Conservation (phyloP, 2,888 invertebrate genomes). For the Mythimna albipuncta region DNA sequence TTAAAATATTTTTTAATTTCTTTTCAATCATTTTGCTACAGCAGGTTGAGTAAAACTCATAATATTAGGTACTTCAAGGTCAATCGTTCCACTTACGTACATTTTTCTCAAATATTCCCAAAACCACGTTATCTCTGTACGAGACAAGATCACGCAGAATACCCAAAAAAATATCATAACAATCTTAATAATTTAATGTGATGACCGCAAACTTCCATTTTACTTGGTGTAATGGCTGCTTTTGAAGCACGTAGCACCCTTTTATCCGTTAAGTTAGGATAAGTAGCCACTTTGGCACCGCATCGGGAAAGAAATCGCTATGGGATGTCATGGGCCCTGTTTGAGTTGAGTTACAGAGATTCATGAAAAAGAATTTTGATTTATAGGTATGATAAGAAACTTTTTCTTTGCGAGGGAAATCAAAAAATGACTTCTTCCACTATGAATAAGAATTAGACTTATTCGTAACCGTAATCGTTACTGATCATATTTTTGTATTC, state of each 20-base stretch:
- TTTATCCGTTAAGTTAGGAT: conserved; percentile 35
- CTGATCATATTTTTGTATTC: no score
- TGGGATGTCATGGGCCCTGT: not conserved
- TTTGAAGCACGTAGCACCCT: conserved; percentile 48
- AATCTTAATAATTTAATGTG: conserved; percentile 48
- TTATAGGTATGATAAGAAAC: not conserved
- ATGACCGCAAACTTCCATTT: conserved; percentile 37
- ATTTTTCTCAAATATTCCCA: not conserved
- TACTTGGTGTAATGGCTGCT: conserved; percentile 36
- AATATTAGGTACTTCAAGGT: not conserved
- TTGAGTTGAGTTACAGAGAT: not conserved
- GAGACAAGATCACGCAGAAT: conserved; percentile 12
- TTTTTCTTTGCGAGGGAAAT: no score
- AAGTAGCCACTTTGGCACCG: conserved; percentile 6
- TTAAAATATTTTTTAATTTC: no score
- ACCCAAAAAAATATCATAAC: conserved; percentile 19
- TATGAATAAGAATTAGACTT: no score
- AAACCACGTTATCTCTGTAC: not conserved
- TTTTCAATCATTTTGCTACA: not conserved
- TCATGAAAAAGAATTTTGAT: not conserved
- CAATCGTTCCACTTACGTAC: not conserved
- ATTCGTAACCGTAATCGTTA: no score
- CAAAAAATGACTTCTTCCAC: no score
- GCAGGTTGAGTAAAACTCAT: not conserved
- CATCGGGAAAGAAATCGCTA: conserved; percentile 1